Base-by-base conservation (phyloP, 2,113 vertebrate genomes). In the Cyprinodon brontotheroides region DNA sequence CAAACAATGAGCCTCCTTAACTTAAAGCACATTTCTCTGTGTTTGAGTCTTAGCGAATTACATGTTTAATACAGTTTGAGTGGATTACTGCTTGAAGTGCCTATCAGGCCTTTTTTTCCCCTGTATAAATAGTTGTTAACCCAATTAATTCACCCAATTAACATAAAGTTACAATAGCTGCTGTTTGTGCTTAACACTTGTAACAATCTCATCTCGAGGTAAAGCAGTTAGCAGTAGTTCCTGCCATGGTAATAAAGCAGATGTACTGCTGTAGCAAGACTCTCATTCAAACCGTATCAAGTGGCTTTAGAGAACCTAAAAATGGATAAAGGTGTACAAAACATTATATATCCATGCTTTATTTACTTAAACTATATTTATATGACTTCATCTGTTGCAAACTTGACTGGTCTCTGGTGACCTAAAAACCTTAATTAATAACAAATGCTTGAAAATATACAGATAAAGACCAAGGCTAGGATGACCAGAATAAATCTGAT, bases 71-170 rank as follows among this genome's bases (percentile, higher is more conserved):
- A 40, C 17, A 14, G 8, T 39, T 64, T 20, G 6, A 62, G 61
- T 62, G 0, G 53, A 83, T 83, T 80, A 85, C 78, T 81, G 72
- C 47, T 47, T 69, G 85, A 15, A 79, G 79, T 73, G 71, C 78
- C 78, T 76, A 75, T 47, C 0, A 38, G 75, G 75, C 47, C 36
- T 69, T 78, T 70, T 72, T 36, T 63, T 48, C 80, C 68, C 38
- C 2, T 1, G 0, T 59, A 57, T 57, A 57, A 57, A 70, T 82
- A 75, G 73, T 70, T 14, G 12, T 81, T 85, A 75, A 81, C 69
- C 47, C 47, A 86, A 81, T 81, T 75, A 76, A 65, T 80, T 75
- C 11, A 53, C 68, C 14, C 50, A 57, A 73, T 76, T 82, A 86
- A 79, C 82, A 75, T 60, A 68, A 53, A 74, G 75, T 68, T 66